These are phyloP conservation scores for Schrankia costaestrigalis DNA, from an alignment of 2,888 invertebrate species.

Conservation along the genomic window DNA sequence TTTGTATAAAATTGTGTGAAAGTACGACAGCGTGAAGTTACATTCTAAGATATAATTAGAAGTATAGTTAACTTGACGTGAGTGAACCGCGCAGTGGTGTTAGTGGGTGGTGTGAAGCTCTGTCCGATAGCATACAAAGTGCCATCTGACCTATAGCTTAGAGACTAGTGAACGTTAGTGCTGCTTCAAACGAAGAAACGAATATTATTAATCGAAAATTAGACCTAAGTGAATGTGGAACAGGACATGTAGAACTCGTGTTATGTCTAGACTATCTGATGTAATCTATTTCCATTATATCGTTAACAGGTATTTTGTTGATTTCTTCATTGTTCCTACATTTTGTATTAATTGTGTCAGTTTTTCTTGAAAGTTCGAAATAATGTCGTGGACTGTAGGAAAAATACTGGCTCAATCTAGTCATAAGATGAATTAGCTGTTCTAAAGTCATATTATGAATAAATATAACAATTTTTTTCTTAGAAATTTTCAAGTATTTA, in stretches of 20 bases:
- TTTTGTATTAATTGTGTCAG: conserved; percentile 74
- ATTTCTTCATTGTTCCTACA: conserved; percentile 71
- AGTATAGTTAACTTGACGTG: conserved; percentile 29
- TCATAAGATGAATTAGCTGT: conserved; percentile 79
- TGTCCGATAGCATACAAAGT: conserved; percentile 66
- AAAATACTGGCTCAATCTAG: conserved; percentile 79
- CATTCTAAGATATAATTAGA: conserved; percentile 31
- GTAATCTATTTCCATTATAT: conserved; percentile 40
- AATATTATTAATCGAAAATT: conserved; percentile 73
- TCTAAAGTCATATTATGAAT: conserved; percentile 59
- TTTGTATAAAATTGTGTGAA: conserved; percentile 16
- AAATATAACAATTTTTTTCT: conserved; percentile 56
- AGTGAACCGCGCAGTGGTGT: conserved; percentile 32
- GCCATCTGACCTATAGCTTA: conserved; percentile 77
- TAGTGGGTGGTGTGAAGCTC: conserved; percentile 45
- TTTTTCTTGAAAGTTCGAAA: conserved; percentile 63
- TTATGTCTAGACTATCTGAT: conserved; percentile 46
- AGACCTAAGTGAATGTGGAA: conserved; percentile 62
- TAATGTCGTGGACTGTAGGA: conserved; percentile 57
- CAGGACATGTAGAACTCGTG: conserved; percentile 50
- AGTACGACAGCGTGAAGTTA: conserved; percentile 31
- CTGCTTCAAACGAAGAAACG: conserved; percentile 75
- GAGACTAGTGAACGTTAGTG: conserved; percentile 67
- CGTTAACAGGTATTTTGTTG: conserved; percentile 43
- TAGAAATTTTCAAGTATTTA: conserved; percentile 65